Base-by-base conservation (phyloP, 1,140 invertebrate genomes). In the Chelonus insularis region DNA sequence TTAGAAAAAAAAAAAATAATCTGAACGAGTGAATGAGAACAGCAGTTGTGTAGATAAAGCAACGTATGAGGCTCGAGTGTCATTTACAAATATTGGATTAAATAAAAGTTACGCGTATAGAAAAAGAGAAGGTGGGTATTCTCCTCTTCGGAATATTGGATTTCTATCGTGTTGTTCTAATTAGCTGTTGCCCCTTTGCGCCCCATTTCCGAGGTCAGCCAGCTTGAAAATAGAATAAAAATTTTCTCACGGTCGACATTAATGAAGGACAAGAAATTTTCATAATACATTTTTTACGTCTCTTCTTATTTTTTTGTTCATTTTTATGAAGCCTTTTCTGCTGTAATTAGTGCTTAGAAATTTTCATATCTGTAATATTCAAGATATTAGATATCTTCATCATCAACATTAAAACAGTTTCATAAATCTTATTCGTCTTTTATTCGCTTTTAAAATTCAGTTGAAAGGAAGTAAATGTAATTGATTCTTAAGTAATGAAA, bases 121-220 rank as follows among this genome's bases (percentile, higher is more conserved):
- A 16, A 50, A 25, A 50, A 18, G 21, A 18, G 41, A 18, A 50
- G 21, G 56, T 21, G 52, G 34, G 48, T 45, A 47, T 43, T 63
- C 37, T 57, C 29, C 55, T 47, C n/a, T n/a, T n/a, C 62, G 56
- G 56, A 41, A 57, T 63, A 63, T 63, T 63, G 55, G 61, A 63
- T 63, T 58, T 62, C 52, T 54, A 62, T 62, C 55, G 45, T 63
- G 61, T 8, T 50, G 61, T 63, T 63, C 62, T 63, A 63, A 63
- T 63, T 63, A 63, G 62, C 54, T 20, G 56, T 59, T 58, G 56
- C 62, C 62, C 62, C 62, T 58, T 63, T 37, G 62, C 56, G 56
- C 62, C 62, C 62, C 62, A 63, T 63, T 63, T 63, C 62, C 62
- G 62, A 62, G 60, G 60, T 54, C 60, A 48, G 34, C 47, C 36